Conservation (phyloP, 2,113 vertebrate genomes). For the Mastomys coucha region DNA sequence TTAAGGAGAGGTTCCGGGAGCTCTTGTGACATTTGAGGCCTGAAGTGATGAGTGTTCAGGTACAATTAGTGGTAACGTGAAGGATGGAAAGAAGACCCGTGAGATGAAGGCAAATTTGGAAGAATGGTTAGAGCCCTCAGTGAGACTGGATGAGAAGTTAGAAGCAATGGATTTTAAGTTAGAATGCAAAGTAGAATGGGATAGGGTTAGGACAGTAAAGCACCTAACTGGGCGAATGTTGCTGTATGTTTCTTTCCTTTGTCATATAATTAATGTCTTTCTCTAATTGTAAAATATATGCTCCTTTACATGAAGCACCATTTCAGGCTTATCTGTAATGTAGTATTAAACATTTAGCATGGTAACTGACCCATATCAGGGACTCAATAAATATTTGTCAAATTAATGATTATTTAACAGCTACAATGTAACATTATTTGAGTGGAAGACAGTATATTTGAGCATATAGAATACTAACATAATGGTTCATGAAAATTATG, state of each 20-base stretch:
- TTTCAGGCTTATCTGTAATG: conserved; percentile 11
- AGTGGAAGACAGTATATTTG: background rate
- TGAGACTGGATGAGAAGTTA: background rate
- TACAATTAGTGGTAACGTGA: background rate
- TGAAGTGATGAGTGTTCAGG: background rate
- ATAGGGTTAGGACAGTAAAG: background rate
- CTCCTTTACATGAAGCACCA: background rate
- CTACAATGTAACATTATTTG: background rate
- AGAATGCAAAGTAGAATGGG: background rate
- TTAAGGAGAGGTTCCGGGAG: background rate
- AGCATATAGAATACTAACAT: background rate
- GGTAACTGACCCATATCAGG: background rate
- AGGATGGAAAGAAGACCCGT: background rate
- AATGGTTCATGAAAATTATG: conserved; percentile 25
- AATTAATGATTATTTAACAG: conserved; percentile 28
- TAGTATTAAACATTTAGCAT: background rate
- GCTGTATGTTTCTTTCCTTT: background rate
- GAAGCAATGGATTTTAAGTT: background rate
- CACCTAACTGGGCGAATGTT: background rate
- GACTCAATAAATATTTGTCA: conserved; percentile 22
- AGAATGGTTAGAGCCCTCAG: background rate
- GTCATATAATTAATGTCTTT: background rate
- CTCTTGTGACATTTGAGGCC: background rate
- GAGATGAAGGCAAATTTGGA: background rate
- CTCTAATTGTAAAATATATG: background rate